Percentiles rank a stretch among this genome's conserved stretches.
phyloP scores from a whole-genome alignment of 2,113 vertebrate genomes.

The Pelobates fuscus region DNA sequence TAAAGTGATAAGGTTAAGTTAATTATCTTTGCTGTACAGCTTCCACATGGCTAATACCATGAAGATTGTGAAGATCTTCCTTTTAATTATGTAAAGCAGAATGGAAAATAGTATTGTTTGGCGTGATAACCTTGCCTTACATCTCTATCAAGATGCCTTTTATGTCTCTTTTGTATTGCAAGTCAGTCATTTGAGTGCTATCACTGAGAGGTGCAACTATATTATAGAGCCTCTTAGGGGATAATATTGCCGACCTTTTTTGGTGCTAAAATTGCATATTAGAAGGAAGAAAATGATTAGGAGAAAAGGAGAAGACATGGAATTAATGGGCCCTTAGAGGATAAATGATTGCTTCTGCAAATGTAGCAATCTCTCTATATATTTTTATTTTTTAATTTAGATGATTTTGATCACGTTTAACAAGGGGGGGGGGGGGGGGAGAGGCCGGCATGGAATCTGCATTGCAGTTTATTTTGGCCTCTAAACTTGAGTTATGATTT shows the following conservation, averaged over 20 bases:
- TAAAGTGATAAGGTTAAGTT: constrained; percentile 91
- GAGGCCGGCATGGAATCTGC: too few species aligned
- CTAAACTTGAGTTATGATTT: too few species aligned
- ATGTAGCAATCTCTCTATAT: neutral
- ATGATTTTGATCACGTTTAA: neutral
- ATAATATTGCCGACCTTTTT: neutral
- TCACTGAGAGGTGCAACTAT: constrained; percentile 52
- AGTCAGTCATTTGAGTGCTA: neutral
- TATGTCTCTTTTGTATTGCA: constrained; percentile 42
- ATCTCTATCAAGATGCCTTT: constrained; percentile 61
- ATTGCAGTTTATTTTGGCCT: too few species aligned
- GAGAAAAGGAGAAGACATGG: neutral
- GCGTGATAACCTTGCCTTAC: constrained; percentile 72
- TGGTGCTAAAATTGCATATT: neutral
- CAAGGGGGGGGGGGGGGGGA: too few species aligned
- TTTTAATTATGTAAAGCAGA: constrained; percentile 94
- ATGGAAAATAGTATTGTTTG: constrained; percentile 82
- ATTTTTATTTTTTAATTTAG: neutral
- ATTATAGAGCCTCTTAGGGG: constrained; percentile 54
- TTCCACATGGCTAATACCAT: constrained; percentile 82
- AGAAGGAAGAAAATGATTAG: neutral
- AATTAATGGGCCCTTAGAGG: neutral
- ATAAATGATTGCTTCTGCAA: neutral
- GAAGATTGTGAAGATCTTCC: constrained; percentile 81
- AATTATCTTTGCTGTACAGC: constrained; percentile 89